Evolutionary conservation across 1,140 invertebrate genomes (phyloP).

Genomic region (Drosophila quadrilineata): DNA sequence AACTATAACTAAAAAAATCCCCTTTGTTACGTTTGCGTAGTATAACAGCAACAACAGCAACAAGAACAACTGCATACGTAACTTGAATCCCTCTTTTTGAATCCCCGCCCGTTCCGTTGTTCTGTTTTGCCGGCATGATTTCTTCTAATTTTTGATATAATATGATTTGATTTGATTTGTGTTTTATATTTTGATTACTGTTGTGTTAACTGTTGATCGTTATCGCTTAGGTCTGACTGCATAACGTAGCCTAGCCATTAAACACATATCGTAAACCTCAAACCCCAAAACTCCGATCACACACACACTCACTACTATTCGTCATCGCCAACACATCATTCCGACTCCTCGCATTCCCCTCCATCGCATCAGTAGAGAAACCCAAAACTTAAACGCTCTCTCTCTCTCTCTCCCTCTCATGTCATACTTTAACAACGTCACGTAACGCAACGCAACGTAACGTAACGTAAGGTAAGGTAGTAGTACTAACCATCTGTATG

Average conservation of each 20-base stretch:
- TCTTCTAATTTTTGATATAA: too few relatives aligned
- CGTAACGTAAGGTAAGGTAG: not conserved
- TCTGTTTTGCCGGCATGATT: slow-evolving; percentile 39
- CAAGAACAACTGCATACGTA: slow-evolving; percentile 5
- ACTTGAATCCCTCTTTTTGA: not conserved
- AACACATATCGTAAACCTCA: too few relatives aligned
- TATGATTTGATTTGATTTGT: slow-evolving; percentile 13
- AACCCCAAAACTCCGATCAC: not conserved
- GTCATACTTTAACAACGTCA: not conserved
- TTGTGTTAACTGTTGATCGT: slow-evolving; percentile 1
- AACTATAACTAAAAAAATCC: slow-evolving; percentile 15
- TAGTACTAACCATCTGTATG: too few relatives aligned
- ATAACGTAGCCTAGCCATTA: slow-evolving; percentile 15
- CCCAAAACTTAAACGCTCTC: not conserved
- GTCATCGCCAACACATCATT: too few relatives aligned
- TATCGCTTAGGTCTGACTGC: not conserved
- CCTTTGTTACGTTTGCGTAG: slow-evolving; percentile 33
- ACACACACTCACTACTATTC: not conserved
- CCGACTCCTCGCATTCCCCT: not conserved
- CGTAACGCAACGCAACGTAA: slow-evolving; percentile 1
- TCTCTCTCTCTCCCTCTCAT: not conserved
- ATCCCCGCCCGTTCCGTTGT: slow-evolving; percentile 6
- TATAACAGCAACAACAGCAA: slow-evolving; percentile 28
- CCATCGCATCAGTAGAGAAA: slow-evolving; percentile 2
- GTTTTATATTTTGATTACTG: not conserved